Evolutionary conservation across 2,797 vertebrate species (phyloP), one percentile per base, ranked within the genome.

Genomic region (Phalloptychus januarius): DNA sequence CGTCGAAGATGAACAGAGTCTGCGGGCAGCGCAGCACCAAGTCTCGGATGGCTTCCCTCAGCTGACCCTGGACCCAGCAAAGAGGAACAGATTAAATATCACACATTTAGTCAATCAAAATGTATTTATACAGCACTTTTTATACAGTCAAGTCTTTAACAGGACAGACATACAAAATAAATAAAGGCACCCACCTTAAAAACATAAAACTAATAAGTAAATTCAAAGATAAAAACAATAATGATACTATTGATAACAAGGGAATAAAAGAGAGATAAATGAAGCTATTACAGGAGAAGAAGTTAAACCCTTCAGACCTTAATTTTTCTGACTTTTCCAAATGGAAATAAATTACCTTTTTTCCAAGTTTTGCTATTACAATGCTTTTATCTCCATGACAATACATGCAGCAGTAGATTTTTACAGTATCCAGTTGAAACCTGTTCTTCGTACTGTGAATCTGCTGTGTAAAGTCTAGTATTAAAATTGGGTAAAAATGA

Each of bases 1-100:
- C 98, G 0, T 99, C 98, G 0, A 99, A 99, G 90, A 99, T 95
- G 87, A 99, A 97, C 77, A 98, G 93, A 31, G 96, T 94, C 94
- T 98, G 98, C 16, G 86, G 83, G 87, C 98, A 99, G 71, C 89
- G 95, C 76, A 94, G 87, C 74, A 96, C 93, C 7, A 94, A 96
- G 92, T 97, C 94, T 0, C 93, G 88, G 72, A 99, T 95, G 33
- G 97, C 96, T 79, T 95, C 95, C 71, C 86, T 91, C 56, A 99
- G 93, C 91, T 96, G 96, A 71, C 94, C 95, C 98, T 99, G 91
- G 33, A 63, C 2, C 72, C n/a, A 63, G 25, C 1, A 42, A 82
- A 13, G 46, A 79, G 20, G 3, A 63, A 13, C 44, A 58, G n/a
- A 71, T 44, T 52, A 2, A 50, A 23, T 2, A 20, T 44, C 15